A percentile compares a stretch with the other conserved stretches of the same genome.
Conservation (phyloP, 2,113 vertebrate species). For the Tenrec ecaudatus region DNA sequence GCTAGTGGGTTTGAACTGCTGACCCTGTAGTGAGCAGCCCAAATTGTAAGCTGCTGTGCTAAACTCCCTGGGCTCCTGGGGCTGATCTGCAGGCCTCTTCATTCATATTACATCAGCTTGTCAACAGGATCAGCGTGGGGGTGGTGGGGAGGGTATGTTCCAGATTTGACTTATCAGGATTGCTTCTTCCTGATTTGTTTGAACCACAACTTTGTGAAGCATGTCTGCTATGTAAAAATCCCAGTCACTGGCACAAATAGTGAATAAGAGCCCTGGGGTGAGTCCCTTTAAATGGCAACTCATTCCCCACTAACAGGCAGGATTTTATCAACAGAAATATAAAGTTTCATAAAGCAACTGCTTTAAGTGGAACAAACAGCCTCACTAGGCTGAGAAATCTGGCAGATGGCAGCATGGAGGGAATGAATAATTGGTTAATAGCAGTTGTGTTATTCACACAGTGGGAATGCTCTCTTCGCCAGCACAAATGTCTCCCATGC, state of each 20-base stretch:
- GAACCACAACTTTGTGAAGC: not conserved
- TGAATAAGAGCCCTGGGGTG: not conserved
- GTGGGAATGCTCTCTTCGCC: not conserved
- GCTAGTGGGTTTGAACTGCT: no score
- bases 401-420: not conserved
- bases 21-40: no score
- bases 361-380: not conserved
- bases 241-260: slow-evolving; percentile 37
- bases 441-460: not conserved
- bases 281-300: not conserved
- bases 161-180: not conserved
- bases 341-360: slow-evolving; percentile 22
- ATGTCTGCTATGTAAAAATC: not conserved
- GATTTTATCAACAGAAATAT: slow-evolving; percentile 17
- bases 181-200: not conserved
- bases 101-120: not conserved
- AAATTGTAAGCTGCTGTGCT: no score
- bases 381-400: slow-evolving; percentile 5
- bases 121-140: not conserved
- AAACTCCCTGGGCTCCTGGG: no score
- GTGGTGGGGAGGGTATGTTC: no score
- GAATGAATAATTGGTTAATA: not conserved
- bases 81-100: not conserved
- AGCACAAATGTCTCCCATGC: not conserved
- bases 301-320: not conserved